Conservation (phyloP, 53 echinoderm and acorn worm genomes). For the Patiria pectinifera region DNA sequence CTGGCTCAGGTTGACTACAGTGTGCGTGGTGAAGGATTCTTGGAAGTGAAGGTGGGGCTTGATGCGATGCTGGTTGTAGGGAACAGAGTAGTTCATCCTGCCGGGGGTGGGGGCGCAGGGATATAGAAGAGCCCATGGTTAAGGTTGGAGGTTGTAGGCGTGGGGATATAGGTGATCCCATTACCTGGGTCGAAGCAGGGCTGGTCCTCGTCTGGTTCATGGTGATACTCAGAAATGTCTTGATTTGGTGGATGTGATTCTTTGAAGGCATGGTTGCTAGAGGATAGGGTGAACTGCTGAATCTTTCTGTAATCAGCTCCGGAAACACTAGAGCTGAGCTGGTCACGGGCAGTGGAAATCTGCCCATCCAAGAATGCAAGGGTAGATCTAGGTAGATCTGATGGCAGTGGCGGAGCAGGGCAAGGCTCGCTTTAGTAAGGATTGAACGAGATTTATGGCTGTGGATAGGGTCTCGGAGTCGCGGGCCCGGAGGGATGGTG, state of each 20-base stretch:
- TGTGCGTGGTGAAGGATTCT: slow-evolving; percentile 20
- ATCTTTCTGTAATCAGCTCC: slow-evolving; percentile 2
- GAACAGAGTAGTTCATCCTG: not conserved
- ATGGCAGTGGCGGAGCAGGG: not conserved
- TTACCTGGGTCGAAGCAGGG: not conserved
- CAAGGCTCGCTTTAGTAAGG: too few species aligned
- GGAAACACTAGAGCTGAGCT: not conserved
- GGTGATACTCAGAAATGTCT: not conserved
- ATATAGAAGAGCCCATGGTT: not conserved
- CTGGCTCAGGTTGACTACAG: too few species aligned
- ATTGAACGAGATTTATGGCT: too few species aligned
- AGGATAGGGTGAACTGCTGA: too few species aligned
- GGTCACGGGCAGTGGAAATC: not conserved
- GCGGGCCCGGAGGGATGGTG: too few species aligned
- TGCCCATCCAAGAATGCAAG: not conserved
- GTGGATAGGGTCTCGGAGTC: too few species aligned
- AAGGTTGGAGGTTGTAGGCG: not conserved
- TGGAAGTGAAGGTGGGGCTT: not conserved
- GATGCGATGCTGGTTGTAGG: not conserved
- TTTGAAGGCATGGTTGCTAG: not conserved
- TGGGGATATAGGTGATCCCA: slow-evolving; percentile 1
- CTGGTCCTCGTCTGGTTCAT: not conserved
- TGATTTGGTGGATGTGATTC: not conserved
- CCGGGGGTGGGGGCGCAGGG: not conserved
- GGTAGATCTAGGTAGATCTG: not conserved